Evolutionary conservation across 2,888 invertebrate genomes (phyloP).

Genomic region (Nectonema munidae): DNA sequence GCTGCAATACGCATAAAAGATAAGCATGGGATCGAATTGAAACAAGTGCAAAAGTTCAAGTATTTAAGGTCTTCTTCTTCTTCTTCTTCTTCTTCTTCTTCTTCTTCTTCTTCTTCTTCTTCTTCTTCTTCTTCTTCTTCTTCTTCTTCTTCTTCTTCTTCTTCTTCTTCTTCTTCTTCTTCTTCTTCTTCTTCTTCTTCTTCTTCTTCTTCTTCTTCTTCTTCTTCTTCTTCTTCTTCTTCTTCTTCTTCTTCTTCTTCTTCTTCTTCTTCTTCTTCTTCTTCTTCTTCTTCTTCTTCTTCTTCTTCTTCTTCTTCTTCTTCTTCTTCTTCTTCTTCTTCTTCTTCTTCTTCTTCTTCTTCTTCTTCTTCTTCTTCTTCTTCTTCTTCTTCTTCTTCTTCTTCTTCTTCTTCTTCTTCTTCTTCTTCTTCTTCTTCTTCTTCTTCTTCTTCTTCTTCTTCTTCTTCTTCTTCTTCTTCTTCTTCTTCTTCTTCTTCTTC

Average conservation of each 20-base stretch:
- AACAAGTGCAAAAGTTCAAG: too few species aligned
- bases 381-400: background rate
- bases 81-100: too few species aligned
- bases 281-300: conserved; percentile 15
- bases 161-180: conserved; percentile 8
- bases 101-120: background rate
- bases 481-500: background rate
- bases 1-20: too few species aligned
- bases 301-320: conserved; percentile 14
- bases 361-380: background rate
- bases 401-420: background rate
- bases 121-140: background rate
- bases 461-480: background rate
- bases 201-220: conserved; percentile 15
- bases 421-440: background rate
- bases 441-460: background rate
- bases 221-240: conserved; percentile 16
- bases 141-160: background rate
- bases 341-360: background rate
- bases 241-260: conserved; percentile 16
- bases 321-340: background rate
- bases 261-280: conserved; percentile 16
- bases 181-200: conserved; percentile 15
- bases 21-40: too few species aligned
- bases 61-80: too few species aligned